Conservation (phyloP, 2,113 vertebrate species). For the Spilogale gracilis region DNA sequence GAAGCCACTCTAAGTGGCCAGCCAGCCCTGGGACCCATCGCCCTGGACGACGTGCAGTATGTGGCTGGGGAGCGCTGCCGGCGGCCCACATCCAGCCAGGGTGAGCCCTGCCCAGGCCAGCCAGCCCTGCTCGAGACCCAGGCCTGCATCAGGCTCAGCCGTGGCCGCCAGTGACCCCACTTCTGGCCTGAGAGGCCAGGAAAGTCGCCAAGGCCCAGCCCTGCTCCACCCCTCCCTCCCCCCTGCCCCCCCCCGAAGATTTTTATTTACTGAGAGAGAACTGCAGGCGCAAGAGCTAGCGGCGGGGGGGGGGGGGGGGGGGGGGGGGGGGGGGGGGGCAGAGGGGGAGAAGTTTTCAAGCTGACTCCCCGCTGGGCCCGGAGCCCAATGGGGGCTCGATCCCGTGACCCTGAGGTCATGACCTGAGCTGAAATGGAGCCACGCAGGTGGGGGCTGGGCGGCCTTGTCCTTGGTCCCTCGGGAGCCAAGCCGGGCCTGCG, state of each 20-base stretch:
- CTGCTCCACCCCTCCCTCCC: background rate
- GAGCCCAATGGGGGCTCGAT: background rate
- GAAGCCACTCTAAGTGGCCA: slow-evolving; percentile 79
- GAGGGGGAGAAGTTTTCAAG: background rate
- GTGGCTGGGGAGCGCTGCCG: slow-evolving; percentile 41
- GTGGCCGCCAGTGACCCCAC: background rate
- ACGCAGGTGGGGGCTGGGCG: background rate
- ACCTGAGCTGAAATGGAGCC: background rate
- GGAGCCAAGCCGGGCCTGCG: background rate
- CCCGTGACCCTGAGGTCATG: too few relatives aligned
- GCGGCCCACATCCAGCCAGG: accelerated
- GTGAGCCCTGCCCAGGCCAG: background rate
- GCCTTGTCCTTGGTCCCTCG: background rate
- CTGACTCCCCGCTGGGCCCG: too few relatives aligned
- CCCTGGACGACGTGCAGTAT: slow-evolving; percentile 86
- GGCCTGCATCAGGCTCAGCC: accelerated
- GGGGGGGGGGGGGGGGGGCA: too few relatives aligned
- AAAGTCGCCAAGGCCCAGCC: background rate
- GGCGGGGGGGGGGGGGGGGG: too few relatives aligned
- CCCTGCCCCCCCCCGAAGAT: background rate
- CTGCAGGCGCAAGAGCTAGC: background rate
- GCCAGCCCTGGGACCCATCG: slow-evolving; percentile 82
- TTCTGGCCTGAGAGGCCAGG: background rate
- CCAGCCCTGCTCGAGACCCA: background rate
- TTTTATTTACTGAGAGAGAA: background rate